phyloP scores from a whole-genome alignment of 2,888 invertebrate genomes.

The Drosophila macrospina region DNA sequence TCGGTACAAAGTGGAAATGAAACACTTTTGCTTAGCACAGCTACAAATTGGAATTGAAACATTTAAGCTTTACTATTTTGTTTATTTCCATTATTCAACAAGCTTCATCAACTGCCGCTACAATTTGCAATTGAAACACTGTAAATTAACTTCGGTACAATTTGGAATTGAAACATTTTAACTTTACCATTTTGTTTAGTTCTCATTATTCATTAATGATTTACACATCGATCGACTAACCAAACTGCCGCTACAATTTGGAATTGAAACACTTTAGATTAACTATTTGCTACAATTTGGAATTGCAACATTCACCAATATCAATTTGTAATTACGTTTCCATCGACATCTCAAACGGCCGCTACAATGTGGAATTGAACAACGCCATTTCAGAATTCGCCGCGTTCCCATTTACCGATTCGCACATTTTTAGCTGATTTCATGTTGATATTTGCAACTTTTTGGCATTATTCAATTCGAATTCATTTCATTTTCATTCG shows the following conservation, averaged over 20 bases:
- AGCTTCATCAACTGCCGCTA: no score
- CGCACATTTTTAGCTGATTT: slow-evolving; percentile 13
- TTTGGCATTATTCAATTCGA: slow-evolving; percentile 49
- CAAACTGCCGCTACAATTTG: no score
- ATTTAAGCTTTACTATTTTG: no score
- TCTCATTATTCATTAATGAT: not conserved
- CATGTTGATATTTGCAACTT: slow-evolving; percentile 6
- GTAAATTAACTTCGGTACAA: not conserved
- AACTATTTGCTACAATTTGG: no score
- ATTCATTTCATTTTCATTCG: slow-evolving; percentile 41
- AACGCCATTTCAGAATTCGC: not conserved
- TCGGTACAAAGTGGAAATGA: not conserved
- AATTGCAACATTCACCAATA: no score
- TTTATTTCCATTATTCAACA: no score
- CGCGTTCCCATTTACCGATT: slow-evolving; percentile 19
- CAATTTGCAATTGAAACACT: not conserved
- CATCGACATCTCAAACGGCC: no score
- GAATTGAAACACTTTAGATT: no score
- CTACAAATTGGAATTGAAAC: no score
- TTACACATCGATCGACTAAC: not conserved
- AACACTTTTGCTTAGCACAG: no score
- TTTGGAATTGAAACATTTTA: slow-evolving; percentile 2
- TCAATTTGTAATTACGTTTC: not conserved
- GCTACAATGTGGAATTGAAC: slow-evolving; percentile 1
- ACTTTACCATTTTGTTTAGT: not conserved